Evolutionary conservation across 2,888 invertebrate species (phyloP), one percentile per base, ranked within the genome.

Genomic region (Mamestra brassicae): DNA sequence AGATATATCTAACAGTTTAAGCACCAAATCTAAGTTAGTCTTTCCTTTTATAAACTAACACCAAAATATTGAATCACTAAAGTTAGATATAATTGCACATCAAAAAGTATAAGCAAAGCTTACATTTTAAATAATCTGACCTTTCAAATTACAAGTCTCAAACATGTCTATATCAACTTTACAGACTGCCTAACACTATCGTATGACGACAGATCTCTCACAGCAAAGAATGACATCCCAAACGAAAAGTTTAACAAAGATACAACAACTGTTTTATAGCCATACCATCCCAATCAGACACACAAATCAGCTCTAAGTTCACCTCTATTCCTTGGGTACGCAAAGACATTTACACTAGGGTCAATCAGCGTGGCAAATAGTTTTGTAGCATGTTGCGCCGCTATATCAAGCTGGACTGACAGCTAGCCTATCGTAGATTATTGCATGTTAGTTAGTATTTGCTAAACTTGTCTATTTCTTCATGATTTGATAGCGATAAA

Each of bases 261-360:
- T 38, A 65, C 34, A 62, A 74, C 38, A 50, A 42, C 38, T 57
- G 64, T 63, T 77, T 50, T 63, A 66, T 36, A 34, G 54, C 36
- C 54, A 10, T 45, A 34, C 54, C 34, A 34, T 67, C 45, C 60
- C 11, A 52, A 79, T 79, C 79, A 52, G 58, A 71, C 52, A 60
- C 5, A 69, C 50, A 58, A 52, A 78, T 70, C 66, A 52, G 10
- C 54, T 45, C 52, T 62, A 57, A 11, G 1, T 60, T 61, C 57
- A 55, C 15, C 45, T 61, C 55, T 38, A 64, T 52, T 36, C 17
- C 60, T 52, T 71, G 79, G 55, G 71, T 78, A 68, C 58, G 71
- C 34, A 42, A n/a, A 83, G 78, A 71, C 80, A 80, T 80, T 80
- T 80, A 78, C 42, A 57, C 38, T 57, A 11, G 67, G 83, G 83